A percentile compares a stretch with the other conserved stretches of the same genome.
Conservation (phyloP, 2,113 vertebrate species). For the Silurus glanis region DNA sequence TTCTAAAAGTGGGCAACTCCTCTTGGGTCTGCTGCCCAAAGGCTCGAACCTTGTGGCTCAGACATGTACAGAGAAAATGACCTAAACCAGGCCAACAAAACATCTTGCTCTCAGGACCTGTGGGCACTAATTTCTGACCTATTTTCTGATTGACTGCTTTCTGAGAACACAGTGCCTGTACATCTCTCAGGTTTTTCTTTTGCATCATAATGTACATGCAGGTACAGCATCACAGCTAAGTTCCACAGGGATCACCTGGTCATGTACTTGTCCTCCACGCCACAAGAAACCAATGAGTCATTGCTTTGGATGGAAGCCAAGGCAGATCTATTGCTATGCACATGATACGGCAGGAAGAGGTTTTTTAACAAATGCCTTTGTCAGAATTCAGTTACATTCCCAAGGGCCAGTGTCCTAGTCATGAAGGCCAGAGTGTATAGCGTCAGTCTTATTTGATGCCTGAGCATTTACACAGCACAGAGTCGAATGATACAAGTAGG, state of each 20-base stretch:
- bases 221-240: conserved; percentile 26
- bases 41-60: conserved; percentile 50
- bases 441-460: conserved; percentile 36
- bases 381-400: conserved; percentile 50
- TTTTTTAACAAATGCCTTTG: conserved; percentile 51
- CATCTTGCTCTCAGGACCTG: conserved; percentile 62
- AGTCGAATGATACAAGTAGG: conserved; percentile 36
- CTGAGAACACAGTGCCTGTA: background rate
- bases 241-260: conserved; percentile 40
- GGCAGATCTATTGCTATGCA: conserved; percentile 52
- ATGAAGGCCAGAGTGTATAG: conserved; percentile 43
- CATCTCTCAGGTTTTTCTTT: background rate
- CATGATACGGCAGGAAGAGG: conserved; percentile 53
- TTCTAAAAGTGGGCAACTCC: conserved; percentile 46
- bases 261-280: conserved; percentile 37
- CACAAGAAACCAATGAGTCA: conserved; percentile 49
- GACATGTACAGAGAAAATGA: conserved; percentile 64
- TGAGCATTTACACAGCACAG: conserved; percentile 37
- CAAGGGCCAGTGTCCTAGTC: conserved; percentile 30
- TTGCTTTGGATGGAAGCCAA: conserved; percentile 46
- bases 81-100: conserved; percentile 66
- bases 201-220: background rate
- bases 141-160: conserved; percentile 59
- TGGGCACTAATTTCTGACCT: conserved; percentile 63
- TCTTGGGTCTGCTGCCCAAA: conserved; percentile 59